Evolutionary conservation across 2,113 vertebrate genomes (phyloP), one percentile per base, ranked within the genome.

Genomic region (Gadus chalcogrammus): DNA sequence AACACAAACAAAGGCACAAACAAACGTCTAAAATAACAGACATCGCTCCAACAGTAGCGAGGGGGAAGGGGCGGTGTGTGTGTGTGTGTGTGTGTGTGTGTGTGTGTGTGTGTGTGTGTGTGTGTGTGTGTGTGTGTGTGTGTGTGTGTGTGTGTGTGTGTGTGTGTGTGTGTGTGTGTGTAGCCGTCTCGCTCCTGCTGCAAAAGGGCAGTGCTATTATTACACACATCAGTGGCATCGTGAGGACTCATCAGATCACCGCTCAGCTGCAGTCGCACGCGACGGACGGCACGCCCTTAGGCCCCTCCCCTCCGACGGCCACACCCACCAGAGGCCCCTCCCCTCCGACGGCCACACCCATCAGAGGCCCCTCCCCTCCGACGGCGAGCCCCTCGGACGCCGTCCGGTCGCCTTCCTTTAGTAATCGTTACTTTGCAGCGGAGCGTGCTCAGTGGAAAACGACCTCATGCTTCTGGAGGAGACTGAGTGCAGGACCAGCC

Each of bases 191-290:
- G 9, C 42, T 48, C 42, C 42, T 65, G 77, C 76, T 88, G 83
- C 80, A 89, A 89, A 85, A 85, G 83, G 84, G 82, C 85, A 85
- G 31, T 9, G 68, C 88, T 90, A 88, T 87, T 88, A 91, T 90
- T 91, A 91, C 77, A 85, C 84, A 85, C 86, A 79, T 84, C 84
- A 82, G 87, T 70, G 81, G 86, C 86, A 90, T 89, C 89, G 75
- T 72, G 13, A 58, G 74, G 78, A 83, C 68, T 75, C 7, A 60
- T 56, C 70, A 73, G 70, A 66, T 42, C 38, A 42, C 38, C 65
- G 71, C 80, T 82, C 76, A 71, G 85, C 82, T 83, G 78, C 68
- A 79, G 76, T 48, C 77, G 64, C 3, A 15, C 64, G 22, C 18
- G 27, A 24, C 9, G 18, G 16, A 28, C 6, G 8, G 9, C 13